A percentile compares a stretch with the other conserved stretches of the same genome.
phyloP scores from a whole-genome alignment of 2,113 vertebrate species.

The Podarcis raffonei region DNA sequence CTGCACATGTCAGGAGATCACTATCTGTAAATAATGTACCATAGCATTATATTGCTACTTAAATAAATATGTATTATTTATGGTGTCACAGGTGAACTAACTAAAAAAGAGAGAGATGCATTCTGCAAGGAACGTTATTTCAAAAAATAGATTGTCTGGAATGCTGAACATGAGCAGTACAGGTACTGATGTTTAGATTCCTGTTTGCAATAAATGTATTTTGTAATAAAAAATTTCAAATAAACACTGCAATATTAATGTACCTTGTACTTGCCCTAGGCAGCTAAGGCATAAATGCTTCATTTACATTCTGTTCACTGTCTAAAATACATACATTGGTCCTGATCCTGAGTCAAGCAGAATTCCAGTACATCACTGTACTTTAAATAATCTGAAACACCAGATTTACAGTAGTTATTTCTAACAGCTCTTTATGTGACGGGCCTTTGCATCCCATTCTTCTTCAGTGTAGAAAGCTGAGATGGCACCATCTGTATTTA shows the following conservation, averaged over 20 bases:
- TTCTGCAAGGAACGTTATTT: constrained; percentile 69
- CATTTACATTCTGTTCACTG: constrained; percentile 75
- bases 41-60: constrained; percentile 64
- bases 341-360: constrained; percentile 19
- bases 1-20: constrained; percentile 61
- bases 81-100: constrained; percentile 76
- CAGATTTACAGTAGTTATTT: constrained; percentile 26
- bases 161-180: constrained; percentile 53
- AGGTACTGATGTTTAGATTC: constrained; percentile 57
- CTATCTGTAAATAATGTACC: constrained; percentile 77
- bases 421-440: constrained; percentile 30
- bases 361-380: constrained; percentile 20
- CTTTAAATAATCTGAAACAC: constrained; percentile 11
- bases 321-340: constrained; percentile 47
- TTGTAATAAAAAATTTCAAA: constrained; percentile 83
- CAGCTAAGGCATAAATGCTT: constrained; percentile 73
- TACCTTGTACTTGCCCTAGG: constrained; percentile 68
- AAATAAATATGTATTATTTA: constrained; percentile 80
- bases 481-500: constrained; percentile 46
- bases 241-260: constrained; percentile 82
- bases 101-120: constrained; percentile 66
- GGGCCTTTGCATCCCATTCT: constrained; percentile 52
- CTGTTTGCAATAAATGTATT: constrained; percentile 76
- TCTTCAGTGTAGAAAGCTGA: constrained; percentile 28
- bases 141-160: constrained; percentile 67